Conservation (phyloP, 2,888 invertebrate species). For the Drosophila borealis region DNA sequence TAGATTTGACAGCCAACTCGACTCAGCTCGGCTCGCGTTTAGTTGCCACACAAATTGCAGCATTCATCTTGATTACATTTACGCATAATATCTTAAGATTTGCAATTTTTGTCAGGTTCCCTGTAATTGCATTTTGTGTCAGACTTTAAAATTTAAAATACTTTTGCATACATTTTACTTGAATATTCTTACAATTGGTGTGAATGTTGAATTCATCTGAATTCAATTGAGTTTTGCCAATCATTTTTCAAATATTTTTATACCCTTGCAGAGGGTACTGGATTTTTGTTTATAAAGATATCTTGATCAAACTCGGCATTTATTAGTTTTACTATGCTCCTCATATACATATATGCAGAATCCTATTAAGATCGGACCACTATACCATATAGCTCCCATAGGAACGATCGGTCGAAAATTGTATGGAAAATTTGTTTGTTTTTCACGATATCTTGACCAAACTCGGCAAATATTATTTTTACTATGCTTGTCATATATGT, state of each 20-base stretch:
- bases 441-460: too few species aligned
- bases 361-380: too few species aligned
- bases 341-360: too few species aligned
- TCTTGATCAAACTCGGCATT: too few species aligned
- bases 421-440: too few species aligned
- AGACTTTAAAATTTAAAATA: constrained; percentile 6
- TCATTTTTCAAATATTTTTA: not conserved
- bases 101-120: constrained; percentile 42
- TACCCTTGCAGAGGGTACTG: too few species aligned
- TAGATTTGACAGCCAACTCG: constrained; percentile 72
- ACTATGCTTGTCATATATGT: too few species aligned
- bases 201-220: not conserved
- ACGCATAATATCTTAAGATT: constrained; percentile 52
- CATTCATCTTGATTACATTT: constrained; percentile 80
- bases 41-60: constrained; percentile 67
- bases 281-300: too few species aligned
- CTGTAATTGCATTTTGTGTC: constrained; percentile 18
- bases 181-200: not conserved
- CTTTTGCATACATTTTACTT: not conserved
- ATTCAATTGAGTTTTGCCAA: not conserved
- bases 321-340: too few species aligned
- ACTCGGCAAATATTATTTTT: too few species aligned
- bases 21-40: constrained; percentile 24
- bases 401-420: too few species aligned
- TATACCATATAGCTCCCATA: too few species aligned